Conservation (phyloP, 1,140 invertebrate genomes). For the Coelopa frigida region DNA sequence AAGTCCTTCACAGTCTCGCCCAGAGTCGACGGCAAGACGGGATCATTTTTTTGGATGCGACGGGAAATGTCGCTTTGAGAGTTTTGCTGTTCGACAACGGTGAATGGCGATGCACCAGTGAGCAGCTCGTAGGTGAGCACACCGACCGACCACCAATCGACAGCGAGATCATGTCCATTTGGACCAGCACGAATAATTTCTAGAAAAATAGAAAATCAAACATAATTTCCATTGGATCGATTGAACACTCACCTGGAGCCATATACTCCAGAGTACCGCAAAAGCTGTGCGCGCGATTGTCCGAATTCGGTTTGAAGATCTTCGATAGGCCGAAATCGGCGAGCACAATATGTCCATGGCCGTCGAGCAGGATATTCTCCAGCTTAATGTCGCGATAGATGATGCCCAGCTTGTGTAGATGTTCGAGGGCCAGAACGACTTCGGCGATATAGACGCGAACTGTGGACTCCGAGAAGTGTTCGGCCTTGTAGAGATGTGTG, state of each 20-base stretch:
- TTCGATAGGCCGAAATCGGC: constrained; percentile 91
- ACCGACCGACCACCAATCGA: constrained; percentile 98
- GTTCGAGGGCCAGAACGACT: constrained; percentile 84
- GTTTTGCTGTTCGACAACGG: constrained; percentile 86
- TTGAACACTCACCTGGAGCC: constrained; percentile 56
- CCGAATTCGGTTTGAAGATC: constrained; percentile 52
- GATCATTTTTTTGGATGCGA: constrained; percentile 78
- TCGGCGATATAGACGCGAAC: constrained; percentile 87
- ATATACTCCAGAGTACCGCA: constrained; percentile 97
- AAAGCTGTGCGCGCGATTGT: constrained; percentile 83
- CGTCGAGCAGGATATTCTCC: constrained; percentile 85
- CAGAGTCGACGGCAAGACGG: constrained; percentile 71
- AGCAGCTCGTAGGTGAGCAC: constrained; percentile 93
- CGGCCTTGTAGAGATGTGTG: constrained; percentile 82
- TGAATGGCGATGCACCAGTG: constrained; percentile 97
- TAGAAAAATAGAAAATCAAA: constrained; percentile 1
- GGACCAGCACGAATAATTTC: constrained; percentile 79
- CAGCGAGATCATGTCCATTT: constrained; percentile 83
- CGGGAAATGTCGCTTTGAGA: constrained; percentile 89
- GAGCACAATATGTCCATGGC: constrained; percentile 81
- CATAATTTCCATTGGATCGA: background rate
- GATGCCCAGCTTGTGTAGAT: constrained; percentile 82
- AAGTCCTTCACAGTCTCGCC: constrained; percentile 56
- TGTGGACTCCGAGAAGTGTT: constrained; percentile 76
- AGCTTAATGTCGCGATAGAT: constrained; percentile 95